Evolutionary conservation across 30 jellyfish, hydroid and myxozoan genomes (phyloP).

Genomic region (Aurelia aurita): DNA sequence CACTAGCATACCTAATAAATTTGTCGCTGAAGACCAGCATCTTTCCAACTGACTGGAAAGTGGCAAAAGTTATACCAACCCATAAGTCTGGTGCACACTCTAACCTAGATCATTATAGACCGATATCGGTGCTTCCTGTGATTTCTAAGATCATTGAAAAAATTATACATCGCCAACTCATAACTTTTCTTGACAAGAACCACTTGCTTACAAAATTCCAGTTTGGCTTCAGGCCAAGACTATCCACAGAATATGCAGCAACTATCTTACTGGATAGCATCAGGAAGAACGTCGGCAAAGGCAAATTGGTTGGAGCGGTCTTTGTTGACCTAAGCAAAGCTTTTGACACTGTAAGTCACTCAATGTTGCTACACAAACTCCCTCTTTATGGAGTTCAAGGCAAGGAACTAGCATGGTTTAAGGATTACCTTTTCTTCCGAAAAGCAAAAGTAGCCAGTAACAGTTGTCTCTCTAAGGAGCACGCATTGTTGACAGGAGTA

Average conservation of each 20-base stretch:
- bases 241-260: slow-evolving; percentile 25
- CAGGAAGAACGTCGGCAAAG: slow-evolving; percentile 27
- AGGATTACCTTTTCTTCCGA: slow-evolving; percentile 47
- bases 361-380: slow-evolving; percentile 50
- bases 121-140: no score
- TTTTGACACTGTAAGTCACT: slow-evolving; percentile 1
- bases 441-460: slow-evolving; percentile 4
- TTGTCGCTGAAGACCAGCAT: no score
- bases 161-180: not conserved
- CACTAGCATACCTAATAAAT: not conserved
- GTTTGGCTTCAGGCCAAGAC: slow-evolving; percentile 1
- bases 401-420: slow-evolving; percentile 47
- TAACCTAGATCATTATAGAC: no score
- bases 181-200: not conserved
- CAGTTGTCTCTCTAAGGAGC: slow-evolving; percentile 52
- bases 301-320: slow-evolving; percentile 41
- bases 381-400: slow-evolving; percentile 38
- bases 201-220: slow-evolving; percentile 1
- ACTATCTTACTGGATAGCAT: slow-evolving; percentile 35
- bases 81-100: no score
- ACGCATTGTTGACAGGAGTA: slow-evolving; percentile 47
- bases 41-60: no score
- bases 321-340: no score
- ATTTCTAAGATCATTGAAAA: no score
- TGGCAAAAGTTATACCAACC: no score